Base-by-base conservation (phyloP, 2,888 invertebrate species). In the Agonum fuliginosum region DNA sequence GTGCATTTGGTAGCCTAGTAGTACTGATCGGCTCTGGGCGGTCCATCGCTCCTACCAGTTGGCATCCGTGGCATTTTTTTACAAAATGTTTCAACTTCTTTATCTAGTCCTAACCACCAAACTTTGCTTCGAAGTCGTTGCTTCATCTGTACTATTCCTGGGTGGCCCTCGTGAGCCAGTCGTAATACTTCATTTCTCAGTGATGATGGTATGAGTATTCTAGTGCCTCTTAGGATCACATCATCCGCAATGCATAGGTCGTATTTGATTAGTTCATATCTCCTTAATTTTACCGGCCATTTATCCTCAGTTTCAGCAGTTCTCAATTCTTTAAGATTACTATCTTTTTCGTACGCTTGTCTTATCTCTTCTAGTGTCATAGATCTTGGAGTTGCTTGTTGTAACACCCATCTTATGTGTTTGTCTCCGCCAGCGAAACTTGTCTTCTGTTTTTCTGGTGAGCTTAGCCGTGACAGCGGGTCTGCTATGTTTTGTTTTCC, bases 61-160 rank as follows among this genome's bases (percentile, higher is more conserved):
- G 79, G 72, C 80, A 82, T 5, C 80, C 79, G 8, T 72, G 51
- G 58, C 81, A 82, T 0, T 22, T 22, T 41, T 74, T 79, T 8
- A 80, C 80, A 4, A 73, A 54, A 0, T 73, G n/a, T 79, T 78
- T 81, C 81, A 0, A 79, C 81, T 4, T 81, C 79, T 24, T 79
- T 81, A 34, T 81, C 81, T 1, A 81, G 71, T 0, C 79, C 79
- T 0, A 27, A 30, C 81, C 81, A 82, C 81, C 81, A 82, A 1
- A 82, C 81, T 54, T 83, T 81, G 43, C 58, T 71, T 0, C 81
- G 8, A 12, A 82, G 27, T 14, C 80, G 20, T 22, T 34, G 27
- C 19, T 72, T 51, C 51, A 65, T 74, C 3, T 5, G 3, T 2
- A 34, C 19, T 24, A 51, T 79, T 48, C 78, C 82, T 80, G 78